Conservation (phyloP, 2,797 vertebrate species). For the Hydrocynus forskahlii region DNA sequence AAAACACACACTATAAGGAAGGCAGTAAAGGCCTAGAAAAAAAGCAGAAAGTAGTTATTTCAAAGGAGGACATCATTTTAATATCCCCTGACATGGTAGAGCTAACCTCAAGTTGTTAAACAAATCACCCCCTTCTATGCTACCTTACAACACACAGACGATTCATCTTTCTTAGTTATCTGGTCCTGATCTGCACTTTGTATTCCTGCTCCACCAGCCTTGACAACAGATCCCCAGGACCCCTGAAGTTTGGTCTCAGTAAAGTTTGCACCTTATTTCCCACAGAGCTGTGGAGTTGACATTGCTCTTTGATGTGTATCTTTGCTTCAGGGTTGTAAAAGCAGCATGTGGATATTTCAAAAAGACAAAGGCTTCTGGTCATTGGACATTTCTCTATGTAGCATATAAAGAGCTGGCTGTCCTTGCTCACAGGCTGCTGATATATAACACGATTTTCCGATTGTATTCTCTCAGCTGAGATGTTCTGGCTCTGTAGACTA, state of each 20-base stretch:
- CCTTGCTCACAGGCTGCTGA: background rate
- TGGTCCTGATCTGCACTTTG: slow-evolving; percentile 26
- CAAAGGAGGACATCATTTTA: slow-evolving; percentile 64
- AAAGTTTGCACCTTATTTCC: slow-evolving; percentile 29
- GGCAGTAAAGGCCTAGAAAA: slow-evolving; percentile 59
- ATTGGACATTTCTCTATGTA: background rate
- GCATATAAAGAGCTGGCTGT: background rate
- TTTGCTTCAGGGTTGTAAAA: slow-evolving; percentile 22
- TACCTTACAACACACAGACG: slow-evolving; percentile 58
- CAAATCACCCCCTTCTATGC: slow-evolving; percentile 64
- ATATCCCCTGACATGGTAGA: slow-evolving; percentile 53
- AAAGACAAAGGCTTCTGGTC: background rate
- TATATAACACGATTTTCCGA: background rate
- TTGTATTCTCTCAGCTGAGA: background rate
- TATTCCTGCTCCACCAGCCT: slow-evolving; percentile 8
- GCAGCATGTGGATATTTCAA: background rate
- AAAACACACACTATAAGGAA: slow-evolving; percentile 55
- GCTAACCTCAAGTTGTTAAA: slow-evolving; percentile 71
- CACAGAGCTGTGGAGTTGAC: background rate
- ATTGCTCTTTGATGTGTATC: slow-evolving; percentile 38
- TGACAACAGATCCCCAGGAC: slow-evolving; percentile 21
- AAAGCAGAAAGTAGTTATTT: slow-evolving; percentile 50
- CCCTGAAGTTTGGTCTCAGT: slow-evolving; percentile 43
- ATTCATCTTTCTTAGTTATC: slow-evolving; percentile 47
- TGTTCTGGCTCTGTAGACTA: no score